Conservation (phyloP, 2,797 vertebrate species). For the Oophaga sylvatica region DNA sequence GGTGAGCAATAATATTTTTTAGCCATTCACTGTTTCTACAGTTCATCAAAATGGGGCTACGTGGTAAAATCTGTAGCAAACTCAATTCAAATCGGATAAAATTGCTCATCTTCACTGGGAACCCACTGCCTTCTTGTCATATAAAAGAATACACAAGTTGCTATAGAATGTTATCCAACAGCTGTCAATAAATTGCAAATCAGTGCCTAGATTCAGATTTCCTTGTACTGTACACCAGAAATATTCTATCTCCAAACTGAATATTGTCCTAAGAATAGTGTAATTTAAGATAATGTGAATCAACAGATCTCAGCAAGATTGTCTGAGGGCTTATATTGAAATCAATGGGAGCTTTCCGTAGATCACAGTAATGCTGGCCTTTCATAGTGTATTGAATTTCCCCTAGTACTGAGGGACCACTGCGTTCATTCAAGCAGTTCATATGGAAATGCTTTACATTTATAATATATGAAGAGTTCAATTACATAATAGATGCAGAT, state of each 20-base stretch:
- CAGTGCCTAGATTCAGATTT: slow-evolving; percentile 28
- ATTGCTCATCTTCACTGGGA: not conserved
- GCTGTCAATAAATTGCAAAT: slow-evolving; percentile 21
- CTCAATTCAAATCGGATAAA: too few relatives aligned
- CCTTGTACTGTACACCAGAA: slow-evolving; percentile 1
- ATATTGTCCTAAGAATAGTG: slow-evolving; percentile 24
- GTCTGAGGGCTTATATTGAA: slow-evolving; percentile 39
- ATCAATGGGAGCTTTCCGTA: slow-evolving; percentile 41
- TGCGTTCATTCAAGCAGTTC: slow-evolving; percentile 51
- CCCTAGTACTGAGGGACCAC: slow-evolving; percentile 39
- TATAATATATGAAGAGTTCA: slow-evolving; percentile 35
- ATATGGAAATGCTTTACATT: slow-evolving; percentile 52
- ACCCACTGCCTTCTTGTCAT: not conserved
- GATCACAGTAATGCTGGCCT: slow-evolving; percentile 18
- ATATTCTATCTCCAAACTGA: slow-evolving; percentile 30
- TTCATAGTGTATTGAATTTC: slow-evolving; percentile 53
- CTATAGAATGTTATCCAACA: slow-evolving; percentile 1
- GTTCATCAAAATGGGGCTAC: too few relatives aligned
- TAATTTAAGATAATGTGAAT: slow-evolving; percentile 50
- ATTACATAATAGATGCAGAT: slow-evolving; percentile 9
- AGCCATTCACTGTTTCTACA: too few relatives aligned
- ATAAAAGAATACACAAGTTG: not conserved
- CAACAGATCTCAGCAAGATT: slow-evolving; percentile 36
- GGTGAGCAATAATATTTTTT: too few relatives aligned
- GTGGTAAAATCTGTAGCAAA: too few relatives aligned